Percentiles rank a stretch among this genome's conserved stretches.
phyloP scores from a whole-genome alignment of 2,888 invertebrate genomes.

The Apodemia zela region DNA sequence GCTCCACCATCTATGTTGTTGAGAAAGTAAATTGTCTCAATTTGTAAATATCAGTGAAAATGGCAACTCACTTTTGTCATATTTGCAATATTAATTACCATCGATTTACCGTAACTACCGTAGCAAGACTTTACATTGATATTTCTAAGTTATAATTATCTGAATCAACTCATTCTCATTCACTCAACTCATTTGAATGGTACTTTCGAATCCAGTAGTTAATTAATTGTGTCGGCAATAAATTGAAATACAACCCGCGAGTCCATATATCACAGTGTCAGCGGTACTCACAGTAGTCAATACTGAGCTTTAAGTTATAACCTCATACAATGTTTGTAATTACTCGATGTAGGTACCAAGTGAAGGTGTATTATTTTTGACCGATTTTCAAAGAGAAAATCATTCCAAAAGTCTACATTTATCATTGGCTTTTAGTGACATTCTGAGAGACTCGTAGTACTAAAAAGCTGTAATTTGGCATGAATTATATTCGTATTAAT shows the following conservation, averaged over 20 bases:
- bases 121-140: not conserved
- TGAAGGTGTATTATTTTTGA: not conserved
- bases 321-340: not conserved
- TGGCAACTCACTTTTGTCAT: not conserved
- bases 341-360: not conserved
- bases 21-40: too few relatives aligned
- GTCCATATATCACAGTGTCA: conserved; percentile 46
- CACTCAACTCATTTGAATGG: conserved; percentile 2
- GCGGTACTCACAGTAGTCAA: conserved; percentile 32
- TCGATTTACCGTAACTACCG: not conserved
- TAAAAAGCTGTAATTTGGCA: too few relatives aligned
- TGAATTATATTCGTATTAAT: too few relatives aligned
- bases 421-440: too few relatives aligned
- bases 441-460: too few relatives aligned
- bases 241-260: conserved; percentile 45
- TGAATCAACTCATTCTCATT: too few relatives aligned
- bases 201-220: conserved; percentile 36
- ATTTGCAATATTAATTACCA: not conserved
- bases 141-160: not conserved
- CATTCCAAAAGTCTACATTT: too few relatives aligned
- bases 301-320: conserved; percentile 21
- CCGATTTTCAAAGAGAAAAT: not conserved
- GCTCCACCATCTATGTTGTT: too few relatives aligned
- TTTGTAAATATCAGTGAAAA: not conserved
- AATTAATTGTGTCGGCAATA: conserved; percentile 49